Evolutionary conservation across 2,113 vertebrate genomes (phyloP), one percentile per base, ranked within the genome.

Genomic region (Takifugu flavidus): DNA sequence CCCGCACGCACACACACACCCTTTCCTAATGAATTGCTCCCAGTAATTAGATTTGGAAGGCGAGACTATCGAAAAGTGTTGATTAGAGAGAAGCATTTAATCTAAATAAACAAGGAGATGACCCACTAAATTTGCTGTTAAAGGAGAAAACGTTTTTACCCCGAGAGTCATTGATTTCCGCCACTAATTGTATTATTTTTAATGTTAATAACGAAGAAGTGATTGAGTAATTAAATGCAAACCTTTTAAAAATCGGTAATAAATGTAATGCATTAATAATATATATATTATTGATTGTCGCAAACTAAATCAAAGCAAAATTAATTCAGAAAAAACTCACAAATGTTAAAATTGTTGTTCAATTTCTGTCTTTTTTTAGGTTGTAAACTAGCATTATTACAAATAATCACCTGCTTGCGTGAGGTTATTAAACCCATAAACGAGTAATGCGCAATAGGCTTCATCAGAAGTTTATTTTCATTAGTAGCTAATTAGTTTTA

Each of bases 31-130:
- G 93, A 95, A 93, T 90, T 88, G 91, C 88, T 87, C 80, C 82
- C 87, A 87, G 87, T 96, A 94, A 94, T 96, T 94, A 92, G 93
- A 96, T 96, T 95, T 94, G 76, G 59, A 83, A 91, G 85, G 89
- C 88, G 91, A 90, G 89, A 88, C 91, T 86, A 88, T 92, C 77
- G 70, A 88, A 85, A 91, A 86, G 89, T 90, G 91, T 91, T 91
- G 91, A 92, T 91, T 89, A 89, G 85, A 77, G 63, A 46, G 69
- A 46, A 79, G 58, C 66, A 83, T 87, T 70, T 84, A 70, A 89
- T 86, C 88, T 90, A 94, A 95, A 93, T 88, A 95, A 94, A 94
- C 93, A 93, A 83, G 77, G 83, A 85, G 85, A 59, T 90, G 81
- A 84, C 73, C 71, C 87, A 78, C 62, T 76, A 74, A 39, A 65